These are phyloP conservation scores for Strongylocentrotus purpuratus DNA, from an alignment of 35 echinoderm and acorn worm species.

Conservation along the genomic window DNA sequence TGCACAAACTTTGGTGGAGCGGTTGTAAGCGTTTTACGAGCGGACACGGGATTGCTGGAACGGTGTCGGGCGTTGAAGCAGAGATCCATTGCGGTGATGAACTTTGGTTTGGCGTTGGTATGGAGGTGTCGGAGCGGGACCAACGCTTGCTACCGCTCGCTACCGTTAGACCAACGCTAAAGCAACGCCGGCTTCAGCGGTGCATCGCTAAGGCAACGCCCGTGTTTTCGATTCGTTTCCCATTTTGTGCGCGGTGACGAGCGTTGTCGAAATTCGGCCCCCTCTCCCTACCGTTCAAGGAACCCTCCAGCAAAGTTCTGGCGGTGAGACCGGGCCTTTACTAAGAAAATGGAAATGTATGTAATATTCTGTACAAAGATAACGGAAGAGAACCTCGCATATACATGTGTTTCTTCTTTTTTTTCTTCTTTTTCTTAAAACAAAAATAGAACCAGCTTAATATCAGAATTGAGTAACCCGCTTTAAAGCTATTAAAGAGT, in stretches of 20 bases:
- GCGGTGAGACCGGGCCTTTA: constrained; percentile 26
- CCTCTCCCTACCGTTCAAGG: constrained; percentile 40
- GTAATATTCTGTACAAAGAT: too few relatives aligned
- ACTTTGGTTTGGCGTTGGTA: constrained; percentile 41
- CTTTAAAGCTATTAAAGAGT: too few relatives aligned
- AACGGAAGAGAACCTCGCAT: too few relatives aligned
- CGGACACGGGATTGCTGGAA: constrained; percentile 44
- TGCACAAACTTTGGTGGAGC: constrained; percentile 28
- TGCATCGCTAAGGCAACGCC: constrained; percentile 35
- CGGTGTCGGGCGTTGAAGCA: constrained; percentile 42
- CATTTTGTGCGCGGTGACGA: constrained; percentile 45
- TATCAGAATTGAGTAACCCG: too few relatives aligned
- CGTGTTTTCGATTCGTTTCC: constrained; percentile 19
- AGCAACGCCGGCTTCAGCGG: constrained; percentile 36
- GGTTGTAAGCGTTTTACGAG: constrained; percentile 30
- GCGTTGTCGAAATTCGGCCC: constrained; percentile 31
- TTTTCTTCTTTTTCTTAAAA: too few relatives aligned
- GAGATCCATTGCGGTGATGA: constrained; percentile 41
- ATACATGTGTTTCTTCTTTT: too few relatives aligned
- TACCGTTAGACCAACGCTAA: constrained; percentile 25
- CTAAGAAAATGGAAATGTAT: too few relatives aligned
- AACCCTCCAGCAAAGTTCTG: constrained; percentile 23
- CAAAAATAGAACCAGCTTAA: too few relatives aligned
- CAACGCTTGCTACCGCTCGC: constrained; percentile 31
- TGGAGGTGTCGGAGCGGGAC: constrained; percentile 42